Conservation (phyloP, 2,888 invertebrate genomes). For the Abrostola tripartita region DNA sequence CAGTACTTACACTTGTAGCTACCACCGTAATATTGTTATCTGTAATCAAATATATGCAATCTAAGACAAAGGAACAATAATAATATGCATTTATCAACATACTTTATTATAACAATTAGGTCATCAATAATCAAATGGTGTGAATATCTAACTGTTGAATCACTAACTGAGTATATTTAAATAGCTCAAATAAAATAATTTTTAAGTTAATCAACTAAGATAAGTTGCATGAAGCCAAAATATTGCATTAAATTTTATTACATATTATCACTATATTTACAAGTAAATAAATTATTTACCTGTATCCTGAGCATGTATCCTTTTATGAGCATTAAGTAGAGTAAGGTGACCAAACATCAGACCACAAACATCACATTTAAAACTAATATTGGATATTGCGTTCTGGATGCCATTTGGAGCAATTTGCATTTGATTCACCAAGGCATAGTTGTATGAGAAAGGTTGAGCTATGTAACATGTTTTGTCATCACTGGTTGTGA, state of each 20-base stretch:
- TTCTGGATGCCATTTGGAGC: constrained; percentile 91
- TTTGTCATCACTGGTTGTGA: constrained; percentile 90
- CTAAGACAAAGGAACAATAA: background rate
- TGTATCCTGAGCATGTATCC: constrained; percentile 91
- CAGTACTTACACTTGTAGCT: constrained; percentile 79
- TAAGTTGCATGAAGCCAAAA: background rate
- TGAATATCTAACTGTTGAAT: too few relatives aligned
- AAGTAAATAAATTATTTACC: constrained; percentile 66
- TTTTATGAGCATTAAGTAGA: constrained; percentile 95
- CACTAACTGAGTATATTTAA: background rate
- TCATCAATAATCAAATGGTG: too few relatives aligned
- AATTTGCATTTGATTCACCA: constrained; percentile 95
- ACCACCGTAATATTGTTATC: constrained; percentile 89
- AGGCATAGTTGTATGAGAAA: constrained; percentile 93
- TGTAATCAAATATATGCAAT: constrained; percentile 57
- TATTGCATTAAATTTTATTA: background rate
- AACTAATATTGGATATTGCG: constrained; percentile 94
- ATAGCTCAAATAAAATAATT: background rate
- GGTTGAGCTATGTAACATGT: constrained; percentile 93
- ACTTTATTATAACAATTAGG: too few relatives aligned
- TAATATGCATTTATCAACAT: too few relatives aligned
- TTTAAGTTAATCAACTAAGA: background rate
- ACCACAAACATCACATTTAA: constrained; percentile 96
- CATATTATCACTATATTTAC: background rate
- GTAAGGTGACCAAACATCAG: constrained; percentile 95